These are phyloP conservation scores for Phrixothrix hirtus DNA, from an alignment of 2,888 invertebrate species.

Conservation along the genomic window DNA sequence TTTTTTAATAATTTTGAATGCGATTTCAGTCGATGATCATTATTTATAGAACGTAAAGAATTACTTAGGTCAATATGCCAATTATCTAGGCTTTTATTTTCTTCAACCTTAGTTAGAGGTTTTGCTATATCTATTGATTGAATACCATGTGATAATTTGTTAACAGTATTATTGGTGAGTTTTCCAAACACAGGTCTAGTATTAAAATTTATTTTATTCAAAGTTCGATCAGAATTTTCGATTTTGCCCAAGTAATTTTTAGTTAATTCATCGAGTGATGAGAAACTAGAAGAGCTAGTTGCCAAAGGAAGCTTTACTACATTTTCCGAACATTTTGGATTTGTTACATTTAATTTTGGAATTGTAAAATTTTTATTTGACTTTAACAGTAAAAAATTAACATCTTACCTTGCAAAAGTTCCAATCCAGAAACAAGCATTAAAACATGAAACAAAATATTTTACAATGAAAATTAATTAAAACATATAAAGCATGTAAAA, in stretches of 20 bases:
- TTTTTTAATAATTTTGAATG: slow-evolving; percentile 21
- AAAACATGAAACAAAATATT: slow-evolving; percentile 29
- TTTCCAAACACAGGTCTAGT: slow-evolving; percentile 6
- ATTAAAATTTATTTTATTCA: slow-evolving; percentile 9
- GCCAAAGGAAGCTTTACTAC: background rate
- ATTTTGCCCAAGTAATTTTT: slow-evolving; percentile 3
- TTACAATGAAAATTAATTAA: slow-evolving; percentile 14
- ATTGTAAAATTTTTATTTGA: slow-evolving; percentile 36
- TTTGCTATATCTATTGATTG: background rate
- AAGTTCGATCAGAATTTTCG: background rate
- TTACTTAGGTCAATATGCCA: slow-evolving; percentile 55
- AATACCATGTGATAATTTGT: background rate
- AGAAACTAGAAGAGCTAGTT: slow-evolving; percentile 2
- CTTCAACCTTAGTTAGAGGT: slow-evolving; percentile 1
- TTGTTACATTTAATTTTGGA: slow-evolving; percentile 39
- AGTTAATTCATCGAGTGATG: slow-evolving; percentile 7
- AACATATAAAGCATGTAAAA: too few relatives aligned
- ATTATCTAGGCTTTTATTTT: slow-evolving; percentile 16
- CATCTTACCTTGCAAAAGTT: slow-evolving; percentile 60
- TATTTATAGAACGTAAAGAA: slow-evolving; percentile 48
- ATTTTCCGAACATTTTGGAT: slow-evolving; percentile 7
- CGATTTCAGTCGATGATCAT: slow-evolving; percentile 30
- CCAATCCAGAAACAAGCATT: slow-evolving; percentile 30
- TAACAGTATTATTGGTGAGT: background rate
- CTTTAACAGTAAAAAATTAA: slow-evolving; percentile 29